Evolutionary conservation across 2,888 invertebrate genomes (phyloP).

Genomic region (Amphimallon solstitiale): DNA sequence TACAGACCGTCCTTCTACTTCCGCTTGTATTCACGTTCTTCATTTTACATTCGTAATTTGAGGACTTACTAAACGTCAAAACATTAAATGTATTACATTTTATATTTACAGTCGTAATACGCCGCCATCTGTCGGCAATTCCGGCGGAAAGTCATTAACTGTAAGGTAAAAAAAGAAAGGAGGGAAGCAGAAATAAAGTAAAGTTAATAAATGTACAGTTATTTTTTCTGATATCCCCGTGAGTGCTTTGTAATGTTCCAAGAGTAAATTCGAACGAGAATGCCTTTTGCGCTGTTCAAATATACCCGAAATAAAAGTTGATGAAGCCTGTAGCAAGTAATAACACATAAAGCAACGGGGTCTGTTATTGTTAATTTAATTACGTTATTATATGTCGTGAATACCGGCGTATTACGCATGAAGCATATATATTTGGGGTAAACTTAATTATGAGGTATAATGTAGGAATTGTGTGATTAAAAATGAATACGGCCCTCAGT

Average conservation of each 20-base stretch:
- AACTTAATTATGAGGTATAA: not conserved
- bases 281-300: not conserved
- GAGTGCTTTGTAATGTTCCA: conserved; percentile 5
- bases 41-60: not conserved
- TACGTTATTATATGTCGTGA: not conserved
- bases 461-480: too few species aligned
- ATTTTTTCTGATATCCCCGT: not conserved
- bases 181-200: not conserved
- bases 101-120: too few species aligned
- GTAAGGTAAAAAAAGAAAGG: conserved; percentile 1
- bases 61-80: not conserved
- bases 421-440: too few species aligned
- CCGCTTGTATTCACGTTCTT: not conserved
- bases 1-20: conserved; percentile 4
- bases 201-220: conserved; percentile 4
- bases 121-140: not conserved
- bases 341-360: conserved; percentile 5
- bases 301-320: conserved; percentile 11
- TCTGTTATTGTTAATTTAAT: conserved; percentile 25
- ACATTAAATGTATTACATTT: too few species aligned
- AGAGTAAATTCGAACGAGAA: not conserved
- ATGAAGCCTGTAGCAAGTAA: conserved; percentile 8
- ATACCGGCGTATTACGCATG: not conserved
- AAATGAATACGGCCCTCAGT: too few species aligned
- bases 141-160: conserved; percentile 2